These are phyloP conservation scores for Tortrix viridana DNA, from an alignment of 2,888 invertebrate species.

Conservation along the genomic window DNA sequence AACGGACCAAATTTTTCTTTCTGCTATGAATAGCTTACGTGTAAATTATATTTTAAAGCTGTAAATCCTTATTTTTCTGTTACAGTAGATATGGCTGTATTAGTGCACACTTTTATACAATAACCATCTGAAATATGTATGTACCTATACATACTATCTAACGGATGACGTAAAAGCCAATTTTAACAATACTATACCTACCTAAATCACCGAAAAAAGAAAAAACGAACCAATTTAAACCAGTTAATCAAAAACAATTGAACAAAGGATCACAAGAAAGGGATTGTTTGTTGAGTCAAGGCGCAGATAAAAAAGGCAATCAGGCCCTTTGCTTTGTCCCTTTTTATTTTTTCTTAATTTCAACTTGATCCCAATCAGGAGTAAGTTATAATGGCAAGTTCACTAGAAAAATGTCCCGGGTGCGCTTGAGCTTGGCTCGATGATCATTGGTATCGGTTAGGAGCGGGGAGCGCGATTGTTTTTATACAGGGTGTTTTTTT, in stretches of 20 bases:
- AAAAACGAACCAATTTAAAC: conserved; percentile 49
- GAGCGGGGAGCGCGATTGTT: conserved; percentile 52
- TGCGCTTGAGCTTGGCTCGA: conserved; percentile 70
- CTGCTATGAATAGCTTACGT: too few species aligned
- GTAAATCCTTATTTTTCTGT: too few species aligned
- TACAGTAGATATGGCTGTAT: too few species aligned
- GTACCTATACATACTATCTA: too few species aligned
- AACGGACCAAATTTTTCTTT: too few species aligned
- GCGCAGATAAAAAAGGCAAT: conserved; percentile 72
- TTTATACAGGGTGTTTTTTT: too few species aligned
- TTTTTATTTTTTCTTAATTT: conserved; percentile 83
- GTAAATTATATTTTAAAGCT: too few species aligned
- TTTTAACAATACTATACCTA: too few species aligned
- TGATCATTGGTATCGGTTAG: conserved; percentile 66
- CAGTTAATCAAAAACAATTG: conserved; percentile 61
- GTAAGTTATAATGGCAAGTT: conserved; percentile 82
- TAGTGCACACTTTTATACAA: too few species aligned
- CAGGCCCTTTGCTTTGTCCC: conserved; percentile 65
- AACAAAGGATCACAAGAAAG: conserved; percentile 56
- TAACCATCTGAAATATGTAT: too few species aligned
- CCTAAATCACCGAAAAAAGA: neutral
- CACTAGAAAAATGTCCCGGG: conserved; percentile 75
- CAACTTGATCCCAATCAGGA: conserved; percentile 81
- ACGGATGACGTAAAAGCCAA: too few species aligned
- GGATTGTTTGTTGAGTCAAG: conserved; percentile 79